Conservation (phyloP, 2,113 vertebrate genomes). For the Lipotes vexillifer region DNA sequence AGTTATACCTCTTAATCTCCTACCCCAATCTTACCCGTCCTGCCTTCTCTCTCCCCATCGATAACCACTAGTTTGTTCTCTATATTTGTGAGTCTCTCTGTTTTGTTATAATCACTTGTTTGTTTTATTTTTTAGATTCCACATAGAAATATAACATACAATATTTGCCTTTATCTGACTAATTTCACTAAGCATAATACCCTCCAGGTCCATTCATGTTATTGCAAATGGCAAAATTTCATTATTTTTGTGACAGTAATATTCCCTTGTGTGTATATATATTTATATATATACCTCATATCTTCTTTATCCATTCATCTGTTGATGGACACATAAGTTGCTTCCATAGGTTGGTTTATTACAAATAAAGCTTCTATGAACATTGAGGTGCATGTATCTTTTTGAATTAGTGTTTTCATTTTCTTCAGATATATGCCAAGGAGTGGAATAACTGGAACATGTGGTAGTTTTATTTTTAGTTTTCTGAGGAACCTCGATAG, state of each 20-base stretch:
- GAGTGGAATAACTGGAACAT: neutral
- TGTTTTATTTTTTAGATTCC: neutral
- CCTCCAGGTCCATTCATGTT: neutral
- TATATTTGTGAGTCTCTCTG: neutral
- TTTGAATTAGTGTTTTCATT: neutral
- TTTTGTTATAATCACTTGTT: neutral
- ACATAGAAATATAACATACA: neutral
- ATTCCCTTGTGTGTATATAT: neutral
- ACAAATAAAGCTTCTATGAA: neutral
- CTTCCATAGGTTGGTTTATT: neutral
- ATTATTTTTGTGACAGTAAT: neutral
- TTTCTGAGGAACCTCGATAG: neutral
- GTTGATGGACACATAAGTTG: no score
- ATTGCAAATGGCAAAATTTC: neutral
- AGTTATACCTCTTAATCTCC: neutral
- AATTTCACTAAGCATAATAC: neutral
- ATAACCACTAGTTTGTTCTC: neutral
- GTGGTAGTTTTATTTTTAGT: neutral
- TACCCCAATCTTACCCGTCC: neutral
- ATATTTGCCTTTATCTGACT: neutral
- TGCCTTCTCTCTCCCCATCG: neutral
- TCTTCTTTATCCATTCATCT: no score
- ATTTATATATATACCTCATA: neutral
- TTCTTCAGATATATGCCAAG: neutral
- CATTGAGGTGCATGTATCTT: neutral